phyloP scores from a whole-genome alignment of 2,888 invertebrate species.

The Chymomyza fuscimana region DNA sequence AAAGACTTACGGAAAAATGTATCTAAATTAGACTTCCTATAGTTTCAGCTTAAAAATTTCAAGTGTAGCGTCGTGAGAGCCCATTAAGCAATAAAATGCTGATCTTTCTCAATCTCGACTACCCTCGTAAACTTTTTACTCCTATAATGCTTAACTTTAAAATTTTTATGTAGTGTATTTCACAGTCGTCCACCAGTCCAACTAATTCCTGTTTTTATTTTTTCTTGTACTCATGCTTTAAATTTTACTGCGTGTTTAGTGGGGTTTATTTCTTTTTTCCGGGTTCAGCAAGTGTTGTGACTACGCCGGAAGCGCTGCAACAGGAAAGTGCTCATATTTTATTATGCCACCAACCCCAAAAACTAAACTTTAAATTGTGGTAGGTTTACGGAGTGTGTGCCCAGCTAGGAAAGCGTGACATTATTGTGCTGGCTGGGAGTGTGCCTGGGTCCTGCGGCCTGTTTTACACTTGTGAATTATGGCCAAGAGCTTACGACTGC shows the following conservation, averaged over 20 bases:
- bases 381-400: neutral
- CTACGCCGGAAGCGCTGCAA: constrained; percentile 21
- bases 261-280: constrained; percentile 21
- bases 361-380: neutral
- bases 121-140: too few species aligned
- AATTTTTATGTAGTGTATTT: too few species aligned
- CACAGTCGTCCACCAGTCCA: too few species aligned
- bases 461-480: constrained; percentile 13
- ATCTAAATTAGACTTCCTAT: too few species aligned
- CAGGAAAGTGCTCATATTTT: constrained; percentile 47
- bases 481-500: constrained; percentile 1
- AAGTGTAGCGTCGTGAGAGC: too few species aligned
- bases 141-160: too few species aligned
- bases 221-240: neutral
- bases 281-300: constrained; percentile 24
- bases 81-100: too few species aligned
- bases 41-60: too few species aligned
- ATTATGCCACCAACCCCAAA: constrained; percentile 31
- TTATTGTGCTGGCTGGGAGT: neutral
- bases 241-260: constrained; percentile 19
- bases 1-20: too few species aligned
- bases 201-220: neutral
- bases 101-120: too few species aligned
- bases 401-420: constrained; percentile 9
- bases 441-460: neutral